Percentiles rank a stretch among this genome's conserved stretches.
Evolutionary conservation across 2,797 vertebrate genomes (phyloP).

Genomic region (Anisognathus igniventris): DNA sequence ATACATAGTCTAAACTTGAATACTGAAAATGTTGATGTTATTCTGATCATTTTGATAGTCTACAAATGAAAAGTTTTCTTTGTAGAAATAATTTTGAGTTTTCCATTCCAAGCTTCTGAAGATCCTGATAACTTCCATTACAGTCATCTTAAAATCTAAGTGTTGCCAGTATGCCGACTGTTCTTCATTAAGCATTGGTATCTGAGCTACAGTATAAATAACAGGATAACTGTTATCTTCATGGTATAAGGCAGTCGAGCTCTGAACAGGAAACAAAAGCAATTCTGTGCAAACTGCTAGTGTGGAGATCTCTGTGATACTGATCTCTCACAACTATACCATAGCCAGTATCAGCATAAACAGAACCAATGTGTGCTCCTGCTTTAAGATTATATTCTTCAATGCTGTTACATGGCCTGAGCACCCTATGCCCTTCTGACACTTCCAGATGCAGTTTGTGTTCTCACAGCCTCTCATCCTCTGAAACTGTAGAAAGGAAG

Average conservation of each 20-base stretch:
- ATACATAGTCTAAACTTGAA: neutral
- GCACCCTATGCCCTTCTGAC: neutral
- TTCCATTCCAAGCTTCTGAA: neutral
- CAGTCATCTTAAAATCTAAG: neutral
- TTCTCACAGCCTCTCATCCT: neutral
- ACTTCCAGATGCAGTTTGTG: neutral
- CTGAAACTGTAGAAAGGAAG: neutral
- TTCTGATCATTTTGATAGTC: neutral
- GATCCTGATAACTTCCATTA: neutral
- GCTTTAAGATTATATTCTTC: neutral
- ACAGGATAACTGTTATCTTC: neutral
- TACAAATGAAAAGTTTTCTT: neutral
- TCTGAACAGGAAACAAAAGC: neutral
- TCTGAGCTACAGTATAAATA: neutral
- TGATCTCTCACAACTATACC: accelerated
- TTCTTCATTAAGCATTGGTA: neutral
- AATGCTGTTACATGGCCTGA: neutral
- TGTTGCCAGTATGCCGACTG: neutral
- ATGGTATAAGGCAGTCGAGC: neutral
- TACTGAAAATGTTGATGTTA: neutral
- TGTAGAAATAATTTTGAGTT: neutral
- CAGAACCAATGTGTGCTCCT: neutral
- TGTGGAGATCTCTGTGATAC: neutral
- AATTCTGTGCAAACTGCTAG: neutral
- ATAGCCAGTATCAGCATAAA: neutral